phyloP scores from a whole-genome alignment of 2,113 vertebrate genomes.

The Nothobranchius kuhntae region DNA sequence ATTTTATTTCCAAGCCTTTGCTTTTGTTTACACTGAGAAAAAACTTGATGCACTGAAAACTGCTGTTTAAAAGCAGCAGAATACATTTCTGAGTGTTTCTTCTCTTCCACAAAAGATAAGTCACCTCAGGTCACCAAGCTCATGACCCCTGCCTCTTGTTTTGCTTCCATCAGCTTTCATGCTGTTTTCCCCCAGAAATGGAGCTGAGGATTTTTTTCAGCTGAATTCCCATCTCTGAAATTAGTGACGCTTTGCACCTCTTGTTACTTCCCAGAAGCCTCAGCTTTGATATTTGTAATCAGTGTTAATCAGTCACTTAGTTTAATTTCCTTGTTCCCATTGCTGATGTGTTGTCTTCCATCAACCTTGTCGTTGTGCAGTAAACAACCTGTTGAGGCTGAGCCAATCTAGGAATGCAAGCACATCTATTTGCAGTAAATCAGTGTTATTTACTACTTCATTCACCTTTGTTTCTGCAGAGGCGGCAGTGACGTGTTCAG shows the following conservation, averaged over 20 bases:
- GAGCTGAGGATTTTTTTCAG: slow-evolving; percentile 17
- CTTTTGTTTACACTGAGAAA: too few relatives aligned
- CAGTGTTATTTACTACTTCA: slow-evolving; percentile 94
- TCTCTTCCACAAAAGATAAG: too few relatives aligned
- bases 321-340: slow-evolving; percentile 83
- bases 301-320: slow-evolving; percentile 78
- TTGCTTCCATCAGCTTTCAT: slow-evolving; percentile 14
- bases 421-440: slow-evolving; percentile 89
- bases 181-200: slow-evolving; percentile 8
- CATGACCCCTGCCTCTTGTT: slow-evolving; percentile 25
- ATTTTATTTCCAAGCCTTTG: too few relatives aligned
- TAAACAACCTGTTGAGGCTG: slow-evolving; percentile 91
- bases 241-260: not conserved
- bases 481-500: slow-evolving; percentile 93
- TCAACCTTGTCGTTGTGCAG: slow-evolving; percentile 78
- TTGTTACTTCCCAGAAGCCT: slow-evolving; percentile 17
- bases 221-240: slow-evolving; percentile 5
- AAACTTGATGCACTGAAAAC: too few relatives aligned
- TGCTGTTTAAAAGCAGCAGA: too few relatives aligned
- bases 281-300: slow-evolving; percentile 66
- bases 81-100: too few relatives aligned
- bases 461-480: slow-evolving; percentile 92
- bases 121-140: slow-evolving; percentile 40
- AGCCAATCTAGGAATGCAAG: slow-evolving; percentile 86
- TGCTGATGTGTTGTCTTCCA: slow-evolving; percentile 82